Conservation (phyloP, 2,797 vertebrate species). For the Nothura maculosa region DNA sequence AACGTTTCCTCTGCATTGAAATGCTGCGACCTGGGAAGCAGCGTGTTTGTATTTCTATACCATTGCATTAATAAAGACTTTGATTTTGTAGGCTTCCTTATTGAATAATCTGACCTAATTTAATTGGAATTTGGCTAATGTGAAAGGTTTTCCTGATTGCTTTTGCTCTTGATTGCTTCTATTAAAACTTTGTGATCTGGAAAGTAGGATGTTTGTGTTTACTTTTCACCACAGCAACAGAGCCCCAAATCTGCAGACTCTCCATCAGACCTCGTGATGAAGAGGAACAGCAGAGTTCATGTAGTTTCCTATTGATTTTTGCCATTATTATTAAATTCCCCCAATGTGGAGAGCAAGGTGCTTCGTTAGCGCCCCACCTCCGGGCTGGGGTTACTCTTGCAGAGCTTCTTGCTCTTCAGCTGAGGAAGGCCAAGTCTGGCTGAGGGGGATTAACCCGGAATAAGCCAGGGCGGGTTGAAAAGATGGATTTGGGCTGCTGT, state of each 20-base stretch:
- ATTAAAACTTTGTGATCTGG: constrained; percentile 46
- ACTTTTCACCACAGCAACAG: constrained; percentile 1
- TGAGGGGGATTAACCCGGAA: background rate
- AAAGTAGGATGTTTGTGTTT: constrained; percentile 44
- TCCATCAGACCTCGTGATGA: constrained; percentile 17
- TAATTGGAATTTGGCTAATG: constrained; percentile 25
- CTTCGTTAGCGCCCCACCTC: constrained; percentile 8
- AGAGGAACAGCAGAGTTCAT: constrained; percentile 47
- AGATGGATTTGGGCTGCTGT: background rate
- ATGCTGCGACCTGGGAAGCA: constrained; percentile 7
- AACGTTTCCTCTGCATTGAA: background rate
- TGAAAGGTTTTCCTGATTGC: constrained; percentile 22
- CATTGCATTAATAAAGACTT: background rate
- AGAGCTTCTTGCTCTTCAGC: background rate
- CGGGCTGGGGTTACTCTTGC: background rate
- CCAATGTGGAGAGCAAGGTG: constrained; percentile 34
- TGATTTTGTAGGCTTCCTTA: background rate
- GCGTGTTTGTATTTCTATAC: constrained; percentile 12
- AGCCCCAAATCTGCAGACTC: background rate
- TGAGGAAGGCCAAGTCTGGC: background rate
- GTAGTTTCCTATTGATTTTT: constrained; percentile 58
- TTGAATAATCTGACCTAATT: constrained; percentile 35
- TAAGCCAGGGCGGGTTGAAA: background rate
- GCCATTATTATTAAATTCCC: constrained; percentile 47
- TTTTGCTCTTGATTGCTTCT: constrained; percentile 35